Conservation (phyloP, 1,140 invertebrate genomes). For the Octopus bimaculoides region DNA sequence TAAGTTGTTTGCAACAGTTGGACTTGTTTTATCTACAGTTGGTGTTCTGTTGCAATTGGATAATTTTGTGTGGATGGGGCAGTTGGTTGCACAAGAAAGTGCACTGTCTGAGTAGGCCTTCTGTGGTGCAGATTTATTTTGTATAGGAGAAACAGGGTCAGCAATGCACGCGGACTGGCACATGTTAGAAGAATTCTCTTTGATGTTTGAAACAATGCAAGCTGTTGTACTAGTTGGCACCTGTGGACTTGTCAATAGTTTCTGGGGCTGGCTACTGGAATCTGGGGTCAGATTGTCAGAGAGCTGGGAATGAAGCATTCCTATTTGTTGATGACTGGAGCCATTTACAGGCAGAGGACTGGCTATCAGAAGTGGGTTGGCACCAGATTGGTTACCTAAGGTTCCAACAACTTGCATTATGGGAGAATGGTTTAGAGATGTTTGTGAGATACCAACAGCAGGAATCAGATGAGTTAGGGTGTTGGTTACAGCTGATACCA, state of each 20-base stretch:
- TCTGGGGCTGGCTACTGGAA: background rate
- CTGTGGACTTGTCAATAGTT: background rate
- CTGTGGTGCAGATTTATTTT: background rate
- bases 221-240: background rate
- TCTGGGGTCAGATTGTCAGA: background rate
- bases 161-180: background rate
- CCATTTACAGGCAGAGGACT: slow-evolving; percentile 4
- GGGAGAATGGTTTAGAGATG: slow-evolving; percentile 66
- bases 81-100: background rate
- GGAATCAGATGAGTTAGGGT: slow-evolving; percentile 69
- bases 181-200: background rate
- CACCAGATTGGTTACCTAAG: slow-evolving; percentile 54
- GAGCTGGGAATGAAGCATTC: background rate
- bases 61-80: background rate
- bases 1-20: background rate
- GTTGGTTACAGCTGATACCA: slow-evolving; percentile 71
- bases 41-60: background rate
- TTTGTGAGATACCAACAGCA: slow-evolving; percentile 62
- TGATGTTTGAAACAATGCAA: background rate
- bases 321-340: slow-evolving; percentile 11
- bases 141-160: background rate
- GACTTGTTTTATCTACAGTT: background rate
- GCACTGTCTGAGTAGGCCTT: background rate
- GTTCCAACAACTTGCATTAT: slow-evolving; percentile 70
- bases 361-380: slow-evolving; percentile 17